Evolutionary conservation across 2,113 vertebrate genomes (phyloP), one percentile per base, ranked within the genome.

Genomic region (Megaptera novaeangliae): DNA sequence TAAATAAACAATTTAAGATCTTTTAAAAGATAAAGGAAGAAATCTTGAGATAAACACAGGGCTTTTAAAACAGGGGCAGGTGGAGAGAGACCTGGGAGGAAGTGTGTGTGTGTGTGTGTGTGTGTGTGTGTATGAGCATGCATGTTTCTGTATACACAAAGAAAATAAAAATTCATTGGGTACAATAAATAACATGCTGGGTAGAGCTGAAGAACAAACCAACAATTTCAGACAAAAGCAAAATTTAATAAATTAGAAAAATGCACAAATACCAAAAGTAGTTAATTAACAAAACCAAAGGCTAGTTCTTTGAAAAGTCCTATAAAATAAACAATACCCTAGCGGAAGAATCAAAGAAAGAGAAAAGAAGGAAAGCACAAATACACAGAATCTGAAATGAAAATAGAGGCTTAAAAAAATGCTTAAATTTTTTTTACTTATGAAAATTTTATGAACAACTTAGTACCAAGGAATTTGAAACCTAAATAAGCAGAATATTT

Each of bases 281-380:
- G 59, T 87, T 92, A 55, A 71, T 92, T 46, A 87, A 72, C 27
- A 83, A 96, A 96, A 84, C 31, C 12, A 57, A 93, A 59, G 82
- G 15, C 13, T 81, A 13, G 10, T 93, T 78, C 55, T 91, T 92
- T 96, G 71, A 88, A 91, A 94, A 94, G 3, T 75, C 15, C 31
- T 59, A 2, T 66, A 71, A 95, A 96, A 44, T 88, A 91, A 93
- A 63, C 31, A 95, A 72, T 92, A 64, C 10, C n/a, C 25, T 88
- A 46, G 64, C 80, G 83, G 29, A 71, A 80, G 10, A 66, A 36
- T 52, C 17, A 87, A 75, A 66, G 20, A 75, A 52, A 25, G 18
- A 95, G 13, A 21, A 78, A 31, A 29, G 21, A 83, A 87, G 55
- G 13, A 95, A 74, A 90, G 14, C 31, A 72, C 17, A 77, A 44